These are phyloP conservation scores for Lepisosteus oculatus DNA, from an alignment of 2,113 vertebrate genomes.

Conservation along the genomic window DNA sequence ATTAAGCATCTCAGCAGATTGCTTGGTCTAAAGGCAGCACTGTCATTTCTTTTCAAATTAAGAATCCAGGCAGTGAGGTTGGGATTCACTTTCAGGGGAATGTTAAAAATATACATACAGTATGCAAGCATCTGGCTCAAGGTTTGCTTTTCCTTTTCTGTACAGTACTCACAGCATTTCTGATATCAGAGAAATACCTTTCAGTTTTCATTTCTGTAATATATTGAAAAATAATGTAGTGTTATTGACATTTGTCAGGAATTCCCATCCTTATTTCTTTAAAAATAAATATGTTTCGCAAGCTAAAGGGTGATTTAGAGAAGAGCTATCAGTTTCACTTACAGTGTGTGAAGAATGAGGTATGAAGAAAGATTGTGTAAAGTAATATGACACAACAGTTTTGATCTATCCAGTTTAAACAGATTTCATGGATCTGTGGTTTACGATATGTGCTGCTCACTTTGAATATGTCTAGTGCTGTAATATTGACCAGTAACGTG, in stretches of 20 bases:
- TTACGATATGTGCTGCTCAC: background rate
- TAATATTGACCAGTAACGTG: too few relatives aligned
- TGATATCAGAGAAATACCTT: background rate
- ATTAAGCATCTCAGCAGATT: too few relatives aligned
- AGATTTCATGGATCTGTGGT: background rate
- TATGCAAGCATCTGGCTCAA: too few relatives aligned
- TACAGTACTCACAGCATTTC: background rate
- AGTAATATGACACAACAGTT: background rate
- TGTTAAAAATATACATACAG: too few relatives aligned
- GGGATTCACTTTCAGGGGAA: too few relatives aligned
- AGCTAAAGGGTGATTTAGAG: too few relatives aligned
- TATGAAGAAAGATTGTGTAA: background rate
- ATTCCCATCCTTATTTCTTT: background rate
- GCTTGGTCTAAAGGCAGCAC: too few relatives aligned
- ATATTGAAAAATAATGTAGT: background rate
- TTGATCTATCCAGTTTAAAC: background rate
- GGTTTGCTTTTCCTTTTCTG: constrained; percentile 1
- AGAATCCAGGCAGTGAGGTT: too few relatives aligned
- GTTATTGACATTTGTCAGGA: constrained; percentile 9
- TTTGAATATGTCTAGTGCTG: background rate
- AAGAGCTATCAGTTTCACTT: too few relatives aligned
- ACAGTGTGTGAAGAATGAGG: background rate
- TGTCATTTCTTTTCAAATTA: too few relatives aligned
- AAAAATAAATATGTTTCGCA: too few relatives aligned
- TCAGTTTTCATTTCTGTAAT: background rate